Evolutionary conservation across 2,797 vertebrate species (phyloP), one percentile per base, ranked within the genome.

Genomic region (Enteromius fasciolatus): DNA sequence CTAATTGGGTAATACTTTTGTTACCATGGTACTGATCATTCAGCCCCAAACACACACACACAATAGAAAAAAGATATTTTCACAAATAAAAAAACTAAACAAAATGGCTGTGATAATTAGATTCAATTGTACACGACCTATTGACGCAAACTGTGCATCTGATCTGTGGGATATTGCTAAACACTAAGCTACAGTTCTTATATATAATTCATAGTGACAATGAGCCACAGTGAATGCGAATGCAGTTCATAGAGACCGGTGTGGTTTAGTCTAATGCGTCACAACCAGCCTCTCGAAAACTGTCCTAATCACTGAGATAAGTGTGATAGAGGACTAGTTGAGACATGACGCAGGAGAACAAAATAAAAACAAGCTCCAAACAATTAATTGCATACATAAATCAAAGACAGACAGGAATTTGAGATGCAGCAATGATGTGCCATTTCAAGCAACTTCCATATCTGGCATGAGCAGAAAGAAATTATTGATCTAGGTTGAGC

Each of bases 391-490:
- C 41, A 50, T 33, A 44, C 41, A 64, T 48, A 31, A 64, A 77
- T 66, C 76, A 78, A 77, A 77, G 28, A 28, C 14, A 48, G 25
- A n/a, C 41, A 48, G 23, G 41, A 31, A 20, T 64, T 52, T 48
- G 41, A 78, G 76, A 20, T n/a, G 59, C 18, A 64, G 23, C 41
- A 64, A 48, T 64, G 76, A 66, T 66, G 44, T 66, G 76, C 59
- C 28, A 64, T 78, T 78, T 78, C 44, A 44, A 64, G 59, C 18
- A 2, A 64, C 76, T 78, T 78, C 46, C 61, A 78, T 48, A 78
- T 78, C 41, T 64, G 57, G 59, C 44, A 48, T 44, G 31, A 15
- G 61, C 61, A 46, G 76, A 66, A n/a, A 78, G 44, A 63, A 15
- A 31, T 78, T 20, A 78, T 66, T 48, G 76, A 78, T 78, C 76